These are phyloP conservation scores for Bucco capensis DNA, from an alignment of 2,113 vertebrate species.

Conservation along the genomic window DNA sequence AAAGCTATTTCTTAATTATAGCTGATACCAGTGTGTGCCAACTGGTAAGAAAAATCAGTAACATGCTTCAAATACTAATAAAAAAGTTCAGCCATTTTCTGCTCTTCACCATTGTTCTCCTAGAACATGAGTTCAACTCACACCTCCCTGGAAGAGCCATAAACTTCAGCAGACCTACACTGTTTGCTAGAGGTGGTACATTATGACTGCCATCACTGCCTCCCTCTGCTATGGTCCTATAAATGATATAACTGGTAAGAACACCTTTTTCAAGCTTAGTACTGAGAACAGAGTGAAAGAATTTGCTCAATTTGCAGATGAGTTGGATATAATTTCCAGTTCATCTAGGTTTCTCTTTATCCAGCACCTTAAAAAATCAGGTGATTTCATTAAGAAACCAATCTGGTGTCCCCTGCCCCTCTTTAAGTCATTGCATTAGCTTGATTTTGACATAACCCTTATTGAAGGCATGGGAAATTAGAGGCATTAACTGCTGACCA, in stretches of 20 bases:
- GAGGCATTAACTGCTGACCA: not conserved
- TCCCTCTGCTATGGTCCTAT: not conserved
- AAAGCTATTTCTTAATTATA: not conserved
- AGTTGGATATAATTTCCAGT: not conserved
- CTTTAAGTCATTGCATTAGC: not conserved
- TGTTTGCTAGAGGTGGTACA: not conserved
- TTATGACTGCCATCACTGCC: not conserved
- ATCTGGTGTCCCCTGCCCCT: not conserved
- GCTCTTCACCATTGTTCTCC: not conserved
- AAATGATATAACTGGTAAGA: not conserved
- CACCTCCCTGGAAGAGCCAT: not conserved
- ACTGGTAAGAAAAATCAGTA: not conserved
- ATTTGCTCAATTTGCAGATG: not conserved
- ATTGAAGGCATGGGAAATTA: not conserved
- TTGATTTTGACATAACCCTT: not conserved
- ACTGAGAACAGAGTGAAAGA: not conserved
- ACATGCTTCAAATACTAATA: not conserved
- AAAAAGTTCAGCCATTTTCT: not conserved
- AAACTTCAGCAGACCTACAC: not conserved
- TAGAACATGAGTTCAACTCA: not conserved
- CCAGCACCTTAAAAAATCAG: not conserved
- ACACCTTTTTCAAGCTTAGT: not conserved
- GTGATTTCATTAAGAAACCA: not conserved
- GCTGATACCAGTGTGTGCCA: not conserved
- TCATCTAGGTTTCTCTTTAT: not conserved